Percentiles rank a stretch among this genome's conserved stretches.
These are phyloP conservation scores for Rhinichthys osculus DNA, from an alignment of 2,797 vertebrate genomes.

Conservation along the genomic window DNA sequence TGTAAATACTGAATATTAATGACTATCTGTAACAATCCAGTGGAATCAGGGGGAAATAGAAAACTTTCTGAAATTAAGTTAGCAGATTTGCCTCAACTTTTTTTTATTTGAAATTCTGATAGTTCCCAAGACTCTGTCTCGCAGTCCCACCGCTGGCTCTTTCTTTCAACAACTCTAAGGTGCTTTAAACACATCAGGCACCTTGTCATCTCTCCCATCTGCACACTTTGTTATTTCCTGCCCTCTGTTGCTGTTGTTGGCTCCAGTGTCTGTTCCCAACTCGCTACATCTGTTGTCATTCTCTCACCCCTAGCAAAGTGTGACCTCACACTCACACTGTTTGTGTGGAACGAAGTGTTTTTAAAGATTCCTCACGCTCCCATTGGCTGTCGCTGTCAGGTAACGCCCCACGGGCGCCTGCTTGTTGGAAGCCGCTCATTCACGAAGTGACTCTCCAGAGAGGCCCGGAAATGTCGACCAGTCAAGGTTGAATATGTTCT, in stretches of 20 bases:
- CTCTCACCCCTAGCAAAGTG: slow-evolving; percentile 62
- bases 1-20: background rate
- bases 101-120: background rate
- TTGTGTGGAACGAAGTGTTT: slow-evolving; percentile 46
- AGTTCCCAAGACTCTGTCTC: slow-evolving; percentile 13
- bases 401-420: background rate
- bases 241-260: slow-evolving; percentile 45
- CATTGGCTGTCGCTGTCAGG: slow-evolving; percentile 15
- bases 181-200: slow-evolving; percentile 47
- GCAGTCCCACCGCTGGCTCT: slow-evolving; percentile 36
- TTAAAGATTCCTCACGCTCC: slow-evolving; percentile 29
- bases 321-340: slow-evolving; percentile 59
- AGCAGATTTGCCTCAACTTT: background rate
- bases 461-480: slow-evolving; percentile 7
- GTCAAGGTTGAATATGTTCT: slow-evolving; percentile 30
- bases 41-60: too few relatives aligned
- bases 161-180: slow-evolving; percentile 38
- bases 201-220: slow-evolving; percentile 53
- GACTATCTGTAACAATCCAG: background rate
- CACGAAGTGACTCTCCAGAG: background rate
- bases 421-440: background rate
- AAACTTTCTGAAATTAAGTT: slow-evolving; percentile 18
- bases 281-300: slow-evolving; percentile 64
- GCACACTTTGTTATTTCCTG: slow-evolving; percentile 46
- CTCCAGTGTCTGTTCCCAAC: slow-evolving; percentile 57